Percentiles rank a stretch among this genome's conserved stretches.
These are phyloP conservation scores for Cyclophora albipunctata DNA, from an alignment of 2,888 invertebrate genomes.

Conservation along the genomic window DNA sequence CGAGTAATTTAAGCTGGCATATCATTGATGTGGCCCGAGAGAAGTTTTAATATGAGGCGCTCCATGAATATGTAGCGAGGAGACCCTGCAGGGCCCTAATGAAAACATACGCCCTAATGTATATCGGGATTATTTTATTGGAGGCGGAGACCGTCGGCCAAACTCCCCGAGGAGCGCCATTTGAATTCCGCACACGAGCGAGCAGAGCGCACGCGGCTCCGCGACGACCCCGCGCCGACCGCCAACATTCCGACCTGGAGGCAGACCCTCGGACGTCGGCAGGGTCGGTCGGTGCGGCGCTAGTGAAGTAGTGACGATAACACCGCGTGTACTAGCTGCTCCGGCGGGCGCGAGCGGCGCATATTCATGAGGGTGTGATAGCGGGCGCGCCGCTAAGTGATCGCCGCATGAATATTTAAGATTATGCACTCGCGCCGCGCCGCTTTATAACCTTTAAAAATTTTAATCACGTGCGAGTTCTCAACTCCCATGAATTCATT, in stretches of 20 bases:
- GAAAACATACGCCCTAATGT: too few species aligned
- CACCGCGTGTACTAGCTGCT: not conserved
- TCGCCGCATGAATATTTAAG: conserved; percentile 14
- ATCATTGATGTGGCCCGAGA: conserved; percentile 12
- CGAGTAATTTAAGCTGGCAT: too few species aligned
- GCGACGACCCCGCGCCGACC: too few species aligned
- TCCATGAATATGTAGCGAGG: conserved; percentile 31
- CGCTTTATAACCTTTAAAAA: not conserved
- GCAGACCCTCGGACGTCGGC: too few species aligned
- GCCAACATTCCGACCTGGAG: too few species aligned
- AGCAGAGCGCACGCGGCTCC: too few species aligned
- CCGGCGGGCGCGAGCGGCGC: not conserved
- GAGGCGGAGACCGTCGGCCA: too few species aligned
- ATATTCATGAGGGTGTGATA: not conserved
- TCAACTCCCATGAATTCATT: not conserved
- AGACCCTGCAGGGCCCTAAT: conserved; percentile 16
- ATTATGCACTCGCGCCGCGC: conserved; percentile 9
- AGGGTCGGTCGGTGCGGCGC: not conserved
- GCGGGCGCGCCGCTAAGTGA: not conserved
- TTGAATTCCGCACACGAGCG: too few species aligned
- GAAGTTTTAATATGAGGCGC: conserved; percentile 27
- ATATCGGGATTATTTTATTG: not conserved
- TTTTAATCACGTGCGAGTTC: not conserved
- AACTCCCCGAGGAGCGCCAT: too few species aligned
- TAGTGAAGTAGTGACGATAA: not conserved